Evolutionary conservation across 2,888 invertebrate genomes (phyloP).

Genomic region (Caenorhabditis imperialis): DNA sequence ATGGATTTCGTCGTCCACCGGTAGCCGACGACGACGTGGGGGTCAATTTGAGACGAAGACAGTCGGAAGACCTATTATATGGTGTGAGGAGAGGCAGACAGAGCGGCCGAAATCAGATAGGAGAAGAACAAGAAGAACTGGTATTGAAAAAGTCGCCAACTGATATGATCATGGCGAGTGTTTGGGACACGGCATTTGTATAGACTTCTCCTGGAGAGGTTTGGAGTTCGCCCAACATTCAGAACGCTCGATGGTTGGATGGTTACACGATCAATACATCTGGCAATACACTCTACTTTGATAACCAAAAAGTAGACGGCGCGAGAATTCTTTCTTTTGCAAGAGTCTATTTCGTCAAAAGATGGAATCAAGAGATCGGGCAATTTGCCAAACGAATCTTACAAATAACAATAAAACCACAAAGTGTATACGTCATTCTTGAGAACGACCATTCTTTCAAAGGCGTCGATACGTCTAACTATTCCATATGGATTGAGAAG

Average conservation of each 20-base stretch:
- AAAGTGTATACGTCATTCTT: neutral
- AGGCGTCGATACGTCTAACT: too few species aligned
- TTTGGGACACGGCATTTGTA: constrained; percentile 18
- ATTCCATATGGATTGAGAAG: too few species aligned
- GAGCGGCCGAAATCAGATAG: constrained; percentile 40
- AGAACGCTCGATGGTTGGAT: too few species aligned
- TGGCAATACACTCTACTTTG: too few species aligned
- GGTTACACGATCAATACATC: too few species aligned
- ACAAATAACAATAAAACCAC: neutral
- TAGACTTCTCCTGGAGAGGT: too few species aligned
- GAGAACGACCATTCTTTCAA: too few species aligned
- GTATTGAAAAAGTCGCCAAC: constrained; percentile 39
- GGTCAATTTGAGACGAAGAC: constrained; percentile 38
- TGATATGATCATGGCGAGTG: constrained; percentile 47
- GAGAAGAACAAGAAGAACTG: constrained; percentile 29
- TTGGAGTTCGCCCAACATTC: too few species aligned
- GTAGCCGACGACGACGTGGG: constrained; percentile 7
- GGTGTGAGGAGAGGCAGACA: constrained; percentile 20
- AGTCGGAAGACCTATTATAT: constrained; percentile 45
- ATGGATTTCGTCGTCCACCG: constrained; percentile 11
- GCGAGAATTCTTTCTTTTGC: too few species aligned
- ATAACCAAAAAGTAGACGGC: too few species aligned
- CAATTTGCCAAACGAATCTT: constrained; percentile 1
- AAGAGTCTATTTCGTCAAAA: neutral
- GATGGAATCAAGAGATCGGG: neutral